A percentile compares a stretch with the other conserved stretches of the same genome.
These are phyloP conservation scores for Neelides sp. DNA, from an alignment of 1,140 invertebrate species.

Conservation along the genomic window DNA sequence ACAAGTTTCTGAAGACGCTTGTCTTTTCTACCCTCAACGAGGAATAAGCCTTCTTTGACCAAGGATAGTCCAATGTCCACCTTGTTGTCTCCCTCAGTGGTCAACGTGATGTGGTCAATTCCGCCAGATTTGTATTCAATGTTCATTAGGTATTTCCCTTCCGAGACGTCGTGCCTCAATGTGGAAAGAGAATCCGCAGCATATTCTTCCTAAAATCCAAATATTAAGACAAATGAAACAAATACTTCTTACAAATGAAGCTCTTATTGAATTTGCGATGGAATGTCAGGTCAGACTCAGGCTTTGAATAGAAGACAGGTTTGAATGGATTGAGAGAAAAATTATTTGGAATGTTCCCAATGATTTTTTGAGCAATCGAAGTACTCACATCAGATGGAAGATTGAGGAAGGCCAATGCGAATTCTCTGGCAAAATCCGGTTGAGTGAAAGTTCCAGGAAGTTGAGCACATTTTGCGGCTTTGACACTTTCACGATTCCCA, in stretches of 20 bases:
- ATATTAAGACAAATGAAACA: too few relatives aligned
- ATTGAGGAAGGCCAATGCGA: conserved; percentile 64
- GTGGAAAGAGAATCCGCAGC: conserved; percentile 56
- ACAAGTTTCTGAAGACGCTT: conserved; percentile 65
- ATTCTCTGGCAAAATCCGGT: conserved; percentile 73
- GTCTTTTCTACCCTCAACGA: conserved; percentile 69
- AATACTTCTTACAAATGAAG: too few relatives aligned
- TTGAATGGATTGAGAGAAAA: too few relatives aligned
- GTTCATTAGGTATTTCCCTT: conserved; percentile 56
- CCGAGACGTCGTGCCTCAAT: conserved; percentile 43
- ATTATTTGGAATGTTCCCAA: too few relatives aligned
- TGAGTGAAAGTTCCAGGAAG: conserved; percentile 61
- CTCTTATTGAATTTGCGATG: too few relatives aligned
- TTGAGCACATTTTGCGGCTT: conserved; percentile 50
- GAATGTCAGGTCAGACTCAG: too few relatives aligned
- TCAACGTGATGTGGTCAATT: conserved; percentile 56
- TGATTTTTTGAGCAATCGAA: conserved; percentile 15
- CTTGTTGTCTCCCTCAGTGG: conserved; percentile 55
- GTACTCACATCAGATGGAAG: conserved; percentile 64
- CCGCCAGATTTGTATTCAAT: conserved; percentile 52
- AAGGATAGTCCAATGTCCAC: conserved; percentile 71
- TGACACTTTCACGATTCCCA: conserved; percentile 65
- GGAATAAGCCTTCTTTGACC: conserved; percentile 68
- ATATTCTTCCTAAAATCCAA: conserved; percentile 70
- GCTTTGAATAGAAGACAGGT: too few relatives aligned